Conservation (phyloP, 2,797 vertebrate genomes). For the Ctenopoma kingsleyae region DNA sequence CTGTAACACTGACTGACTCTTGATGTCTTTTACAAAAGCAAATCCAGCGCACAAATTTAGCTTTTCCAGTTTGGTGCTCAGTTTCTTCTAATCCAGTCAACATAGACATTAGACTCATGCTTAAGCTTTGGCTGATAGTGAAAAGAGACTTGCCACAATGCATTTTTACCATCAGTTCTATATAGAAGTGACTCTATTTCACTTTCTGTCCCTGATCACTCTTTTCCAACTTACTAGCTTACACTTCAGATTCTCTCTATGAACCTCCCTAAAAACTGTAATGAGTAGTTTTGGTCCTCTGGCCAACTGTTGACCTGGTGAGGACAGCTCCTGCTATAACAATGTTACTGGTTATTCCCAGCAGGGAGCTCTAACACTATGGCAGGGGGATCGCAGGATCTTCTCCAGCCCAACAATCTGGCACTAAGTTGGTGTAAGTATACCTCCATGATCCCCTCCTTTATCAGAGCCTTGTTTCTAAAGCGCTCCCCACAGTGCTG, state of each 20-base stretch:
- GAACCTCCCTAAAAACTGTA: conserved; percentile 68
- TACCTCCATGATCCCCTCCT: conserved; percentile 76
- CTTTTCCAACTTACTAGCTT: conserved; percentile 61
- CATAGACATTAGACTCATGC: conserved; percentile 28
- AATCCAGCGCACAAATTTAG: conserved; percentile 29
- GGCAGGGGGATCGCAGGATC: conserved; percentile 89
- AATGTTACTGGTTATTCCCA: conserved; percentile 89
- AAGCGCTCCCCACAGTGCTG: conserved; percentile 68
- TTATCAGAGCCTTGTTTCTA: conserved; percentile 50
- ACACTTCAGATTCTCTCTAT: conserved; percentile 60
- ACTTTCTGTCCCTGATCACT: conserved; percentile 51
- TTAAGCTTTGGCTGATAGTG: conserved; percentile 50
- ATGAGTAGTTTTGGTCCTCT: conserved; percentile 69
- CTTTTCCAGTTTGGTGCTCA: conserved; percentile 9
- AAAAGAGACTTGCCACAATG: conserved; percentile 34
- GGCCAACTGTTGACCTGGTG: conserved; percentile 63
- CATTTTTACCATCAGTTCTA: conserved; percentile 42
- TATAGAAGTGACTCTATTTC: conserved; percentile 32
- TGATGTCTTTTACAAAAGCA: conserved; percentile 26
- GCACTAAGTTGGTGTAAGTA: conserved; percentile 91
- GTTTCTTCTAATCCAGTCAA: conserved; percentile 21
- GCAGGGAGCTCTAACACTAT: conserved; percentile 88
- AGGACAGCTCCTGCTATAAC: conserved; percentile 81
- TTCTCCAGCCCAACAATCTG: conserved; percentile 91
- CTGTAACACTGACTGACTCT: conserved; percentile 33